Base-by-base conservation (phyloP, 2,888 invertebrate species). In the Stenotaenia linearis region DNA sequence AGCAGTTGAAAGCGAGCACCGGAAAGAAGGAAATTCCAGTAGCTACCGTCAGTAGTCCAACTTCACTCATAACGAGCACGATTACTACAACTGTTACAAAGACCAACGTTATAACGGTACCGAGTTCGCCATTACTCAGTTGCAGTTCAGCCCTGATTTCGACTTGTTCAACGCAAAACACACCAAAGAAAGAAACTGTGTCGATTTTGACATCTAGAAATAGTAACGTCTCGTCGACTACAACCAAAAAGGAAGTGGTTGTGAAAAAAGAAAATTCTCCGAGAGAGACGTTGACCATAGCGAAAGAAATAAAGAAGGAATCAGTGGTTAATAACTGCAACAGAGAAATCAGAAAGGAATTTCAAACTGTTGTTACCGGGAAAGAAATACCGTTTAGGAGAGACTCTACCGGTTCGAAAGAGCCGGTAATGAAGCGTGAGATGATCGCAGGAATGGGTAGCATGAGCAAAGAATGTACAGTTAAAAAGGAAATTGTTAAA, bases 401-500 rank as follows among this genome's bases (percentile, higher is more conserved):
- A 37, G 80, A 79, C 15, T 50, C 75, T n/a, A 28, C 69, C 3
- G 69, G 69, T 12, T 25, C 69, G 25, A 69, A 69, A 6, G 69
- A 69, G 28, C 4, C 28, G 10, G 80, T 79, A 80, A 80, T 78
- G 69, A 78, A 77, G 10, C 80, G 79, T 61, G 81, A 81, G 75
- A 75, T 79, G 32, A 79, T 18, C 5, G 50, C 40, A 0, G 40
- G 40, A 40, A n/a, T 18, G 50, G 50, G 50, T 18, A 50, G 21
- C 18, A 18, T 78, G 69, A 77, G 80, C 28, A 81, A 82, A 74
- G 79, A 78, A 18, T 21, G 78, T 28, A 77, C 32, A n/a, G 80
- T 80, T 37, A 81, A 81, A 80, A 79, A 80, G 76, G 81, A 81
- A 15, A 80, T 75, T 80, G 78, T n/a, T 23, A 76, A 76, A 76